phyloP scores from a whole-genome alignment of 2,888 invertebrate species.

The Pantelozetes paolii region DNA sequence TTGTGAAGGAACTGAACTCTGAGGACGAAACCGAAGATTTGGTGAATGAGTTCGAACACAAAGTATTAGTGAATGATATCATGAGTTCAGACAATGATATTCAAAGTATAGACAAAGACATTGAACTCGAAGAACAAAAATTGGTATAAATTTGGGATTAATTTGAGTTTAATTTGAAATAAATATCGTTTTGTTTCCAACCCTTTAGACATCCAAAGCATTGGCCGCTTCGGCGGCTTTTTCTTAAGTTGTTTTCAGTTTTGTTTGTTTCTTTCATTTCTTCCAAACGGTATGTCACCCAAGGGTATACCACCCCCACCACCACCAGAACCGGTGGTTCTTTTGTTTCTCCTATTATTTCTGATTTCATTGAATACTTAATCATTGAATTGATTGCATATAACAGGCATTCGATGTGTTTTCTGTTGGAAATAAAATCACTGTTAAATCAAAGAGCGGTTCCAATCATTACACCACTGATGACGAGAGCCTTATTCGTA shows the following conservation, averaged over 20 bases:
- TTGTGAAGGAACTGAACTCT: conserved; percentile 92
- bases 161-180: neutral
- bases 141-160: neutral
- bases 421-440: neutral
- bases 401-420: conserved; percentile 7
- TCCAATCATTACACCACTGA: conserved; percentile 49
- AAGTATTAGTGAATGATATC: conserved; percentile 13
- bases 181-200: neutral
- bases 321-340: too few species aligned
- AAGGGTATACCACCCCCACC: too few species aligned
- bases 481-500: conserved; percentile 51
- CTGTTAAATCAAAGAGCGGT: conserved; percentile 38
- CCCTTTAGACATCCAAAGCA: conserved; percentile 26
- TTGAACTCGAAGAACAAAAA: conserved; percentile 24
- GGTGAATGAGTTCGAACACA: conserved; percentile 19
- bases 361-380: neutral
- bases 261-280: neutral
- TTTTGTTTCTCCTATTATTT: neutral
- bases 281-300: conserved; percentile 31
- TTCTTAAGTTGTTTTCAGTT: conserved; percentile 29
- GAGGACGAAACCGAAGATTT: conserved; percentile 51
- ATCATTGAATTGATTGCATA: neutral
- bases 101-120: neutral
- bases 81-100: neutral
- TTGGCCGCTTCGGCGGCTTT: conserved; percentile 26